Evolutionary conservation across 2,888 invertebrate genomes (phyloP), one percentile per base, ranked within the genome.

Genomic region (Nephrocerus scutellatus): DNA sequence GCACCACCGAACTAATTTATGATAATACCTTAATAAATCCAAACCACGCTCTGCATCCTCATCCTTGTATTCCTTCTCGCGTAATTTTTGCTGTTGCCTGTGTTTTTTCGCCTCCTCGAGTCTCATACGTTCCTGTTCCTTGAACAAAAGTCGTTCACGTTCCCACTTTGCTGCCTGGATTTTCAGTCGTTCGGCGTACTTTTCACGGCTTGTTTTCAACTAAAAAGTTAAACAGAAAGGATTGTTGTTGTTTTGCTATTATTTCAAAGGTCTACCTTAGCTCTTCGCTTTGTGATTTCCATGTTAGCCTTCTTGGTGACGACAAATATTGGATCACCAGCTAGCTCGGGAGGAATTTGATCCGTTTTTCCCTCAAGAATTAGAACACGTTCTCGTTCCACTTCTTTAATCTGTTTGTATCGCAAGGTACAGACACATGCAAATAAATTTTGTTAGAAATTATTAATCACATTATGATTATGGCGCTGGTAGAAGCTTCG

Each of bases 251-350:
- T 18, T 15, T 29, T 6, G 10, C 7, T 7, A 25, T 25, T 25
- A 12, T 7, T 25, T 14, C 14, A 6, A 5, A 30, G 22, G 25
- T 43, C 48, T 55, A 74, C 74, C 68, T 72, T 73, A 5, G 72
- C 68, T 39, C 75, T 64, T 45, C 71, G 60, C 46, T 70, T 72
- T 9, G 64, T 64, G 43, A 74, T 72, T 44, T 74, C 58, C 38
- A 66, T 57, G 47, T 70, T 70, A 44, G 73, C 72, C 46, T 72
- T 68, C 46, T 64, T 62, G 44, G 74, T 72, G 26, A 74, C 73
- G 41, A 73, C 67, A 60, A 79, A 76, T 5, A 80, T 73, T 10
- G 79, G 79, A 68, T 79, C 79, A 43, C 73, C 66, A n/a, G 71
- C 70, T 60, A 79, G 70, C 54, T 76, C 76, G 12, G 68, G 60